These are phyloP conservation scores for Gnathonemus longibarbis DNA, from an alignment of 2,113 vertebrate species.

Conservation along the genomic window DNA sequence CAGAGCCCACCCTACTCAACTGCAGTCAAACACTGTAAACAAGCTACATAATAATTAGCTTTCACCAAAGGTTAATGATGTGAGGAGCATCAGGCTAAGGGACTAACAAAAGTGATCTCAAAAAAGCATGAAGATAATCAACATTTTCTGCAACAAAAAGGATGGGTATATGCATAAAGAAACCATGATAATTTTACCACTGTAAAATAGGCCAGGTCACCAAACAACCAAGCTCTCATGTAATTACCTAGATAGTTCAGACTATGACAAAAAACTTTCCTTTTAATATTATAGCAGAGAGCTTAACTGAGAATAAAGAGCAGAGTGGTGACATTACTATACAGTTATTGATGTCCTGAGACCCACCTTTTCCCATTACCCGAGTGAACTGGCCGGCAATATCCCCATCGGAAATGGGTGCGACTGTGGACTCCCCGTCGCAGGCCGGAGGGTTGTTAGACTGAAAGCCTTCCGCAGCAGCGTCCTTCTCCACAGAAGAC, in stretches of 20 bases:
- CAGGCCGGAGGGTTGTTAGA: conserved; percentile 68
- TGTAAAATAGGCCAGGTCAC: background rate
- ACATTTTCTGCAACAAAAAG: background rate
- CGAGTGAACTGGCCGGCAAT: conserved; percentile 88
- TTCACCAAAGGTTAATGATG: background rate
- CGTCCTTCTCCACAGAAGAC: conserved; percentile 64
- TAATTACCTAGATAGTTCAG: background rate
- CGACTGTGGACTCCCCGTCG: conserved; percentile 72
- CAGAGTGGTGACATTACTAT: background rate
- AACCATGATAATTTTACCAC: background rate
- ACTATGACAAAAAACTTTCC: background rate
- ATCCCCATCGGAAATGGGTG: conserved; percentile 81
- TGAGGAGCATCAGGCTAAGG: background rate
- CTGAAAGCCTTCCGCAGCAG: conserved; percentile 62
- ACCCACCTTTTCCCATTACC: conserved; percentile 89
- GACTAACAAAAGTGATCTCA: background rate
- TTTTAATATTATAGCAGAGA: background rate
- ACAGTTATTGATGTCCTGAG: background rate
- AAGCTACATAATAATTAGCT: background rate
- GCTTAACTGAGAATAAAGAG: background rate
- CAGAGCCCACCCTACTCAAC: background rate
- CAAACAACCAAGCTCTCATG: background rate
- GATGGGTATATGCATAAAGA: background rate
- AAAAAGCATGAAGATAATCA: background rate
- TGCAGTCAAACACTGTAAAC: background rate